Evolutionary conservation across 2,113 vertebrate species (phyloP).

Genomic region (Hirundichthys speculiger): DNA sequence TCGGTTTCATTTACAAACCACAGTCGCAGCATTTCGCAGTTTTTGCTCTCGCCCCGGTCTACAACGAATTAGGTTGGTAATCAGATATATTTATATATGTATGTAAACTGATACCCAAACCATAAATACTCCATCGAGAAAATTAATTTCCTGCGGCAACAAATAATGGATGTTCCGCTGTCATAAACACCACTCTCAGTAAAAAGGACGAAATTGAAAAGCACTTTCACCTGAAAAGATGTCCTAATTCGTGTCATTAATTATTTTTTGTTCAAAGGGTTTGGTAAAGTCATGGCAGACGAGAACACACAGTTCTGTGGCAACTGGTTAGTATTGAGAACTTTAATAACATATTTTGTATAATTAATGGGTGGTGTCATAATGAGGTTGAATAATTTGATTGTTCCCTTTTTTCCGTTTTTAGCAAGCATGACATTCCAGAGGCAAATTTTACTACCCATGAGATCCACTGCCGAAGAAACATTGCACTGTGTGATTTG

Average conservation of each 20-base stretch:
- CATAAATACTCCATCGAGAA: background rate
- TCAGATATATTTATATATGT: too few relatives aligned
- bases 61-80: too few relatives aligned
- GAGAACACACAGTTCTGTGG: constrained; percentile 83
- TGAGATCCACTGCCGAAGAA: constrained; percentile 94
- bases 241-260: background rate
- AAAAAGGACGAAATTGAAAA: background rate
- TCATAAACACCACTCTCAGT: background rate
- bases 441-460: constrained; percentile 92
- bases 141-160: too few relatives aligned
- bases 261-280: constrained; percentile 19
- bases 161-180: background rate
- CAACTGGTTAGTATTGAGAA: constrained; percentile 74
- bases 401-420: constrained; percentile 6
- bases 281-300: constrained; percentile 73
- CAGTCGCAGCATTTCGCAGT: too few relatives aligned
- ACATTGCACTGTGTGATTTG: constrained; percentile 87
- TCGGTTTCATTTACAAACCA: background rate
- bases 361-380: background rate
- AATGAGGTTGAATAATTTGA: background rate
- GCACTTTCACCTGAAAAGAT: background rate
- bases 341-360: too few relatives aligned
- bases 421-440: constrained; percentile 93
- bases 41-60: too few relatives aligned
- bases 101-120: background rate